Base-by-base conservation (phyloP, 2,888 invertebrate species). In the Tenthredo distinguenda region DNA sequence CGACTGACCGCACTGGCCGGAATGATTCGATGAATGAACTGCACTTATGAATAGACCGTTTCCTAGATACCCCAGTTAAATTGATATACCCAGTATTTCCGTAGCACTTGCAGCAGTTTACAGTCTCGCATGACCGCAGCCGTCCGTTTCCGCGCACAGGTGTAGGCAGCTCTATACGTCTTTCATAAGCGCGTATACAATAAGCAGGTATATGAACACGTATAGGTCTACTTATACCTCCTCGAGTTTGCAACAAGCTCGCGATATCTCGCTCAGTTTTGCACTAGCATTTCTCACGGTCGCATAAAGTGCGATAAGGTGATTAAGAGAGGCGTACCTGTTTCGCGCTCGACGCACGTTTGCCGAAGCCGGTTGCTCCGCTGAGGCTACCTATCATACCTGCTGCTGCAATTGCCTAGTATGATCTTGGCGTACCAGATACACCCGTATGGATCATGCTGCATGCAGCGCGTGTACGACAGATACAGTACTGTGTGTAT, bases 211-310 rank as follows among this genome's bases (percentile, higher is more conserved):
- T 12, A 15, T 4, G 47, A 72, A 72, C n/a, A 72, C n/a, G 7
- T 21, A 37, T 21, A 0, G 9, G 6, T 0, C 7, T 68, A 34
- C 31, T 7, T 18, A 68, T 68, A 21, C 15, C 7, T 31, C 10
- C 9, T 6, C 2, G 55, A 31, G 18, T 76, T 2, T 26, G 26
- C 18, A 18, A 31, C 77, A 50, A 55, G 1, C 31, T 50, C 9
- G 79, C 55, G 40, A 40, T 40, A 81, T 37, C 50, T 26, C 15
- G 6, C 62, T 50, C 34, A 43, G 21, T 34, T 31, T 55, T 77
- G 21, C 74, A 43, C 74, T 34, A 77, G 77, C 9, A 62, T 62
- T 81, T 81, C 81, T 79, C 62, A 81, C 81, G 81, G 62, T 81
- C 40, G 62, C 62, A n/a, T 7, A 31, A 81, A 81, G 40, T 81